Conservation (phyloP, 1,140 invertebrate species). For the Octopus bimaculoides region DNA sequence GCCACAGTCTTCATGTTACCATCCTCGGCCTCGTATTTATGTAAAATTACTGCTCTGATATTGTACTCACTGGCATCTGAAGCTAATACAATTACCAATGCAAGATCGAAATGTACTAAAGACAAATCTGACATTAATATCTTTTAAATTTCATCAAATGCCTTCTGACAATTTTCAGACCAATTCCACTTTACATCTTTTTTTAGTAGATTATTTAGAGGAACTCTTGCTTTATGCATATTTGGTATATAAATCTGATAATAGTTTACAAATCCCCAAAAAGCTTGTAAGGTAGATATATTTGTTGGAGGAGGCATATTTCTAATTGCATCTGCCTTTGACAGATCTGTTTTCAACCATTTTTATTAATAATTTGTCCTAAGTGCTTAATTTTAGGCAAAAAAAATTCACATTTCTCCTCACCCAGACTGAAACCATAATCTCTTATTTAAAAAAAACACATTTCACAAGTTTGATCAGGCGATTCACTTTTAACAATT, state of each 20-base stretch:
- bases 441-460: neutral
- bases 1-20: constrained; percentile 54
- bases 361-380: neutral
- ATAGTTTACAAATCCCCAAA: neutral
- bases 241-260: neutral
- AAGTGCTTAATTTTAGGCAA: neutral
- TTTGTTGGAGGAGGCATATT: neutral
- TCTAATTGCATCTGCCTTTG: neutral
- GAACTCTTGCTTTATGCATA: neutral
- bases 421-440: neutral
- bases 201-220: neutral
- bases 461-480: too few relatives aligned
- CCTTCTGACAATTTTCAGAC: neutral
- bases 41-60: constrained; percentile 58
- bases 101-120: neutral
- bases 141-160: neutral
- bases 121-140: neutral
- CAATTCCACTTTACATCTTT: neutral
- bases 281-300: neutral
- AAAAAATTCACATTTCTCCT: neutral
- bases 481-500: too few relatives aligned
- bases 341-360: neutral
- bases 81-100: constrained; percentile 37
- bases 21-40: constrained; percentile 47
- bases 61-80: constrained; percentile 59